Evolutionary conservation across 37 sponge, comb jelly and placozoan species (phyloP).

Genomic region (Agelas oroides): DNA sequence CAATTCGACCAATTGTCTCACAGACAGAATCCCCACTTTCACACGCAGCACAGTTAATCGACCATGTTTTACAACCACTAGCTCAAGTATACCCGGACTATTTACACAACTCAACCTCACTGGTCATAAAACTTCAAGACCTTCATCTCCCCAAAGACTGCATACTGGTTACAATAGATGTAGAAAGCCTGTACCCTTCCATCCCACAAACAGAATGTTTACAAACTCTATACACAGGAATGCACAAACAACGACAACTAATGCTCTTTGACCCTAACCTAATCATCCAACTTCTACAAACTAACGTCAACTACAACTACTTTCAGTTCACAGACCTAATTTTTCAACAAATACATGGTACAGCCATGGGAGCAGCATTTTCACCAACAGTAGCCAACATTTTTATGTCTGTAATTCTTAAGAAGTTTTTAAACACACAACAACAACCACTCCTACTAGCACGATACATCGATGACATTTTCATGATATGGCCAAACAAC

Average conservation of each 20-base stretch:
- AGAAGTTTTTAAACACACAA: constrained; percentile 4
- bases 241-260: constrained; percentile 13
- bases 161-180: constrained; percentile 42
- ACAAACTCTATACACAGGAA: constrained; percentile 13
- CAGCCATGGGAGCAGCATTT: constrained; percentile 58
- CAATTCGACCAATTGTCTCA: constrained; percentile 30
- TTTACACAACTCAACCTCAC: constrained; percentile 33
- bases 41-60: constrained; percentile 22
- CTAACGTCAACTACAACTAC: constrained; percentile 27
- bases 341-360: constrained; percentile 39
- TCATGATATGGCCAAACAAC: constrained; percentile 30
- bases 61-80: constrained; percentile 42
- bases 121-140: not conserved
- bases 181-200: constrained; percentile 40
- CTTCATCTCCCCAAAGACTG: constrained; percentile 18
- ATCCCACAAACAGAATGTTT: constrained; percentile 47
- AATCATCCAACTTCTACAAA: constrained; percentile 22
- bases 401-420: constrained; percentile 20
- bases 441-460: constrained; percentile 15
- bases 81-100: constrained; percentile 32
- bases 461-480: constrained; percentile 64
- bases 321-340: constrained; percentile 20
- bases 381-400: constrained; percentile 50
- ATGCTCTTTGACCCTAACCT: constrained; percentile 31
- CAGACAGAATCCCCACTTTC: constrained; percentile 19